These are phyloP conservation scores for Echinarachnius parma DNA, from an alignment of 53 echinoderm and acorn worm species.

Conservation along the genomic window DNA sequence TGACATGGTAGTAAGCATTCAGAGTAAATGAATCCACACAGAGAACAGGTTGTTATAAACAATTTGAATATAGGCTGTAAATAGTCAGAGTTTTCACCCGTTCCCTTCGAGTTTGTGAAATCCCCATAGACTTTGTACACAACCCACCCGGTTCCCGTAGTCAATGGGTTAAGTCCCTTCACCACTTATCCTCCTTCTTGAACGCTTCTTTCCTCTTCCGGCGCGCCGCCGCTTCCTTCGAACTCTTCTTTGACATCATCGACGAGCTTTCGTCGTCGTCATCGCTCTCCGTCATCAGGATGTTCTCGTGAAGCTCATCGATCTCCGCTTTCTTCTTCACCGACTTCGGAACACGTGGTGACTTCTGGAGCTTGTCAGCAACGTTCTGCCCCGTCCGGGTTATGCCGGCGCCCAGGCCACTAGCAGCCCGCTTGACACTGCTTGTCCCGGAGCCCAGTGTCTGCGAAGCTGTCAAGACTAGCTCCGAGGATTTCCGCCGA, in stretches of 20 bases:
- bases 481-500: constrained; percentile 1
- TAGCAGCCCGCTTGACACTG: constrained; percentile 39
- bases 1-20: no score
- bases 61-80: no score
- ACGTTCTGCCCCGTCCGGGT: constrained; percentile 37
- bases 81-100: no score
- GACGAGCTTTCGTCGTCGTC: background rate
- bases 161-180: no score
- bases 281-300: constrained; percentile 15
- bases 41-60: no score
- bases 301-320: constrained; percentile 22
- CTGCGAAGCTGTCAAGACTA: constrained; percentile 18
- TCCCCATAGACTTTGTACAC: no score
- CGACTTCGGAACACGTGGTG: constrained; percentile 25
- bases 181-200: constrained; percentile 20
- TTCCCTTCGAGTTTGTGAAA: no score
- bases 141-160: no score
- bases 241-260: constrained; percentile 22
- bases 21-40: no score
- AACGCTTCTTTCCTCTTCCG: constrained; percentile 10
- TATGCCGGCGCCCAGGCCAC: constrained; percentile 26
- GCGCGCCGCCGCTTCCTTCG: constrained; percentile 9
- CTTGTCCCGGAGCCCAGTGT: constrained; percentile 17
- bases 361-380: constrained; percentile 41
- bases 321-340: constrained; percentile 25